Evolutionary conservation across 2,797 vertebrate species (phyloP).

Genomic region (Trichosurus vulpecula): DNA sequence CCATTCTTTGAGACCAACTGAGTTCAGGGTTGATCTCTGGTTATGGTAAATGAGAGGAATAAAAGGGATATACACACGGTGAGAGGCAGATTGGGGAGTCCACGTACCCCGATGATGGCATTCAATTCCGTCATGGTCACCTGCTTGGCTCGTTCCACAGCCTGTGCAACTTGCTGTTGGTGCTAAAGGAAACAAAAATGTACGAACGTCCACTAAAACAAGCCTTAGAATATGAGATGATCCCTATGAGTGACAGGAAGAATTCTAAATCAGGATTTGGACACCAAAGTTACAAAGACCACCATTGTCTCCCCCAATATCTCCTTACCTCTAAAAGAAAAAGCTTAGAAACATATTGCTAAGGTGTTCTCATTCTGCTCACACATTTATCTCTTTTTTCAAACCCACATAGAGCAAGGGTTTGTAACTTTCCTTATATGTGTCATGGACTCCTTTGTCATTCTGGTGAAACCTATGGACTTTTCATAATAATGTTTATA

Average conservation of each 20-base stretch:
- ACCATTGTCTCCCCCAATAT: not conserved
- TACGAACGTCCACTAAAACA: not conserved
- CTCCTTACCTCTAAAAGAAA: not conserved
- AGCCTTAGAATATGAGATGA: not conserved
- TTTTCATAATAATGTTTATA: not conserved
- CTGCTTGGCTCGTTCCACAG: conserved; percentile 97
- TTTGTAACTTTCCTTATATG: not conserved
- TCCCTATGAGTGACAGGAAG: not conserved
- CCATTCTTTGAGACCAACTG: conserved; percentile 72
- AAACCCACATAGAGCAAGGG: not conserved
- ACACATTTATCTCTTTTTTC: not conserved
- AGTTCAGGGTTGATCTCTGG: conserved; percentile 86
- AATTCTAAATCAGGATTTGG: not conserved
- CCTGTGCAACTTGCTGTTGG: conserved; percentile 98
- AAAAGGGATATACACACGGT: conserved; percentile 97
- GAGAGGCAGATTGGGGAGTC: conserved; percentile 98
- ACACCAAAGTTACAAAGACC: not conserved
- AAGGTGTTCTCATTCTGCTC: not conserved
- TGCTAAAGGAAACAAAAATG: conserved; percentile 84
- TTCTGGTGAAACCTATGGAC: not conserved
- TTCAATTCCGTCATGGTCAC: conserved; percentile 99
- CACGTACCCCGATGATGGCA: conserved; percentile 99
- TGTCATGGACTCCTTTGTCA: not conserved
- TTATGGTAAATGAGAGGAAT: conserved; percentile 89
- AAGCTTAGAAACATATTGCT: not conserved